Conservation (phyloP, 2,888 invertebrate species). For the Desoria tigrina region DNA sequence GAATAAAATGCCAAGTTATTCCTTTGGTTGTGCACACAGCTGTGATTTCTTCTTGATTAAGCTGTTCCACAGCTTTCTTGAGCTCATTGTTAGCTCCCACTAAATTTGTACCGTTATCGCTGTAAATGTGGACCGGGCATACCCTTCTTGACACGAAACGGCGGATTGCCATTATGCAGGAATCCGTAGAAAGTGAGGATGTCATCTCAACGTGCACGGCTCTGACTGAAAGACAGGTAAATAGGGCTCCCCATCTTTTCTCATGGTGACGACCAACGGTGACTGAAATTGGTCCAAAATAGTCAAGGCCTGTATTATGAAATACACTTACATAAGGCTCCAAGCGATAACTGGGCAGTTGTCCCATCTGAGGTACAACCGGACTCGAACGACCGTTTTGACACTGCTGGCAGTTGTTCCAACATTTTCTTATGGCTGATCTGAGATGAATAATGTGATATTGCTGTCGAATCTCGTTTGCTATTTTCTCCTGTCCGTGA, state of each 20-base stretch:
- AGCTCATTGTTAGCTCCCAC: slow-evolving; percentile 7
- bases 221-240: slow-evolving; percentile 4
- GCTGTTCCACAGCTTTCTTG: background rate
- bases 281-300: slow-evolving; percentile 5
- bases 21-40: background rate
- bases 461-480: slow-evolving; percentile 18
- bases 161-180: background rate
- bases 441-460: slow-evolving; percentile 20
- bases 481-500: slow-evolving; percentile 23
- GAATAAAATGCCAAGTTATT: slow-evolving; percentile 12
- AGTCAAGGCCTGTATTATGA: background rate
- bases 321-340: background rate
- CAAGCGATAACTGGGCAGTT: background rate
- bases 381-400: background rate
- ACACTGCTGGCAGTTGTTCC: slow-evolving; percentile 17
- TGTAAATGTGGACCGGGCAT: background rate
- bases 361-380: background rate
- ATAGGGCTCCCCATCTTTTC: slow-evolving; percentile 13
- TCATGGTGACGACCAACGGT: slow-evolving; percentile 1
- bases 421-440: slow-evolving; percentile 22
- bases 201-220: slow-evolving; percentile 8
- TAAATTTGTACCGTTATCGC: slow-evolving; percentile 12
- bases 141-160: background rate
- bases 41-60: background rate
- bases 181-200: background rate